phyloP scores from a whole-genome alignment of 2,113 vertebrate species.

The Pheucticus melanocephalus region DNA sequence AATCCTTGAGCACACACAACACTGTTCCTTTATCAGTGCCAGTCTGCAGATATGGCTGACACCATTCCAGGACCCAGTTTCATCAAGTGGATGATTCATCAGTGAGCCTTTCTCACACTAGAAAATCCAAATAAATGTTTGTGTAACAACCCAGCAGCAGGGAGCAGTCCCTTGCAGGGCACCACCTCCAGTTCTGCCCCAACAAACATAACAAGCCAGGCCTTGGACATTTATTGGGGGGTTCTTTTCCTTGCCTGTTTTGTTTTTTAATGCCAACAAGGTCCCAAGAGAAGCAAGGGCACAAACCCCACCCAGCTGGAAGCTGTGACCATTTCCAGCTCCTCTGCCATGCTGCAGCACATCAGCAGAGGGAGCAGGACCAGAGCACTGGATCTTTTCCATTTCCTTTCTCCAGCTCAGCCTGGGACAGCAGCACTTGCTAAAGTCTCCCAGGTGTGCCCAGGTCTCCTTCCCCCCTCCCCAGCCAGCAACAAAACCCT shows the following conservation, averaged over 20 bases:
- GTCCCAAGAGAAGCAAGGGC: not conserved
- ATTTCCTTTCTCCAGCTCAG: not conserved
- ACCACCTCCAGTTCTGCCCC: not conserved
- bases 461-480: not conserved
- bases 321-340: not conserved
- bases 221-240: fast-evolving
- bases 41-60: not conserved
- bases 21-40: not conserved
- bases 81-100: not conserved
- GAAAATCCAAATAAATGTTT: not conserved
- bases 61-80: not conserved
- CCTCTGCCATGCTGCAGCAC: not conserved
- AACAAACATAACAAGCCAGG: fast-evolving
- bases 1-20: not conserved
- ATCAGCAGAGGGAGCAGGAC: conserved; percentile 30
- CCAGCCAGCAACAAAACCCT: not conserved
- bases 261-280: not conserved
- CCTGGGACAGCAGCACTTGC: fast-evolving
- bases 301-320: not conserved
- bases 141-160: not conserved
- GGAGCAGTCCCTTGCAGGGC: not conserved
- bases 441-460: not conserved
- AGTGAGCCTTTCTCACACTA: not conserved
- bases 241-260: not conserved
- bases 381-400: not conserved